These are phyloP conservation scores for Podarcis raffonei DNA, from an alignment of 2,113 vertebrate species.

Conservation along the genomic window DNA sequence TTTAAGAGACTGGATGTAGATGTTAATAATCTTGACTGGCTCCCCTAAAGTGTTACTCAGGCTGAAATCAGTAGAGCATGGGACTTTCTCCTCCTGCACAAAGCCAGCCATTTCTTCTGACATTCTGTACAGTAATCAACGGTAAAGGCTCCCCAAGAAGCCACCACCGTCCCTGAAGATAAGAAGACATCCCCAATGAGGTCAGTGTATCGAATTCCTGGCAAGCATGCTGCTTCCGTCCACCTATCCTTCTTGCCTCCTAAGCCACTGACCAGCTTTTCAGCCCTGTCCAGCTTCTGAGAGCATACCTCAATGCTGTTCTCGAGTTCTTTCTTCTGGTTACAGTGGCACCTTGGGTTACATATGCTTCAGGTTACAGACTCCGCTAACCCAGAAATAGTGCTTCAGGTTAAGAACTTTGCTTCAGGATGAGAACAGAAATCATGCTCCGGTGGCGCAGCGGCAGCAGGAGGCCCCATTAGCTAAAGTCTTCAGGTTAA, in stretches of 20 bases:
- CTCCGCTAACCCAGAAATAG: too few relatives aligned
- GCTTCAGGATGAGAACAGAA: too few relatives aligned
- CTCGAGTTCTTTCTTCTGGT: conserved; percentile 81
- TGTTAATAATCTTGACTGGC: conserved; percentile 80
- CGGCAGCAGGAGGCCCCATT: too few relatives aligned
- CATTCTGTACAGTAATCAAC: conserved; percentile 83
- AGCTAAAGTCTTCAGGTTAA: too few relatives aligned
- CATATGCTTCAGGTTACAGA: too few relatives aligned
- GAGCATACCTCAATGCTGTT: conserved; percentile 90
- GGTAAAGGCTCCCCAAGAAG: conserved; percentile 86
- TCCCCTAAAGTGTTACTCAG: conserved; percentile 85
- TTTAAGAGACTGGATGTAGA: too few relatives aligned
- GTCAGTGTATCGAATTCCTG: conserved; percentile 81
- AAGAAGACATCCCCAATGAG: conserved; percentile 89
- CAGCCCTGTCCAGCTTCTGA: conserved; percentile 86
- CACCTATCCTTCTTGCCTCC: conserved; percentile 92
- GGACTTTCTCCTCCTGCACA: conserved; percentile 83
- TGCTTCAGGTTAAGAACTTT: too few relatives aligned
- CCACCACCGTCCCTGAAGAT: conserved; percentile 88
- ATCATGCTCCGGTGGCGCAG: too few relatives aligned
- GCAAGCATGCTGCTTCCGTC: conserved; percentile 84
- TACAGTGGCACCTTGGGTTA: too few relatives aligned
- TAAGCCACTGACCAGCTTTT: conserved; percentile 89
- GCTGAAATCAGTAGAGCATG: conserved; percentile 84
- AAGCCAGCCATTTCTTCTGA: conserved; percentile 81